Conservation (phyloP, 2,797 vertebrate species). For the Dryobates pubescens region DNA sequence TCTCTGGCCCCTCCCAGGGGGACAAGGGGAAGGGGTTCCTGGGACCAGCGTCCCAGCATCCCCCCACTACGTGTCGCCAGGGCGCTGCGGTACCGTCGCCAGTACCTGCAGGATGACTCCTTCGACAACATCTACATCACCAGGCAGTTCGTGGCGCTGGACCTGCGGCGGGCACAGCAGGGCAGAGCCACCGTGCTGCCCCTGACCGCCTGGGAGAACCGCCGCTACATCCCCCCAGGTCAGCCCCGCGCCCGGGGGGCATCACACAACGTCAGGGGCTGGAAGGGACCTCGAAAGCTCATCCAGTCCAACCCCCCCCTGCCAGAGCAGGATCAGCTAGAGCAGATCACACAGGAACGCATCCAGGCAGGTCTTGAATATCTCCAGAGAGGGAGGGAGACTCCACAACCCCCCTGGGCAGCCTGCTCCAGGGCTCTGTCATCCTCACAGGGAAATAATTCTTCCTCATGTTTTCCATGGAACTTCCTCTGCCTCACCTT, state of each 20-base stretch:
- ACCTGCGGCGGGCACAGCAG: slow-evolving; percentile 57
- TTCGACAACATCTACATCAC: slow-evolving; percentile 91
- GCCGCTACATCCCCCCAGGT: slow-evolving; percentile 84
- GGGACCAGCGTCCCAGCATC: fast-evolving
- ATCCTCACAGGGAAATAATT: no score
- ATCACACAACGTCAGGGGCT: no score
- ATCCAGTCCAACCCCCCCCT: no score
- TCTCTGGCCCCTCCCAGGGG: fast-evolving
- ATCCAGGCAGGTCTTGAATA: no score
- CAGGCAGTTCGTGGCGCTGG: slow-evolving; percentile 78
- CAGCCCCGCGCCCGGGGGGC: fast-evolving
- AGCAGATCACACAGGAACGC: no score
- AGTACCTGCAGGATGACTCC: slow-evolving; percentile 78
- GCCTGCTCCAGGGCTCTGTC: no score
- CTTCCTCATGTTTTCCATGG: no score
- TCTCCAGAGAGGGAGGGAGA: no score
- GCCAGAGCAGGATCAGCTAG: no score
- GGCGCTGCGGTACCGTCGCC: slow-evolving; percentile 79
- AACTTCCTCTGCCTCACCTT: no score
- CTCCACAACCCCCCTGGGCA: no score
- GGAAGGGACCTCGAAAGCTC: no score
- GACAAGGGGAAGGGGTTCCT: fast-evolving
- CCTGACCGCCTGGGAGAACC: slow-evolving; percentile 77
- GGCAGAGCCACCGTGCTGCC: slow-evolving; percentile 83
- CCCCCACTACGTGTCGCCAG: slow-evolving; percentile 26